Base-by-base conservation (phyloP, 2,113 vertebrate species). In the Dendropsophus ebraccatus region DNA sequence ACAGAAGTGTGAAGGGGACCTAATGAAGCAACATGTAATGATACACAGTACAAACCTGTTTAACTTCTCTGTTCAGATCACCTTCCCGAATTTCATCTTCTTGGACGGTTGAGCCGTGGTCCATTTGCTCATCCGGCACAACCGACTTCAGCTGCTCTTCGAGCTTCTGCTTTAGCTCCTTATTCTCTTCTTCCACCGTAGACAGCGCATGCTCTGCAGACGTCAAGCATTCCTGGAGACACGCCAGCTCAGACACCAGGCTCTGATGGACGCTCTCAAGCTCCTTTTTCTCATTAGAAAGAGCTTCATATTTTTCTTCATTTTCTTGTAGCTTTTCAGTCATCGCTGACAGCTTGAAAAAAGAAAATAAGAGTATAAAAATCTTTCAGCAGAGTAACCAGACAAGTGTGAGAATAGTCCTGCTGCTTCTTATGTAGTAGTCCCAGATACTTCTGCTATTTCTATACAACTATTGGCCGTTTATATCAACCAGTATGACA, bases 101-200 rank as follows among this genome's bases (percentile, higher is more conserved):
- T 84, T 58, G 88, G 50, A 85, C 32, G 5, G 16, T 37, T 47
- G 92, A 87, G 35, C 90, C n/a, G 45, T 87, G 78, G 62, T 90
- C 87, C 28, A 87, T 89, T 0, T 93, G 89, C 19, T 90, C 84
- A 17, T 90, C 86, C 73, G 88, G 92, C 73, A 92, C 91, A 23
- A 87, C 84, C 47, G 65, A 87, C 49, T 74, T 0, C 0, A 91
- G 88, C 75, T 89, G 87, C 32, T 82, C 88, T 37, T 91, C 87
- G 52, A 91, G 90, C 73, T 85, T 83, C 35, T 88, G 58, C 88
- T 28, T n/a, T 35, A 87, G 72, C 47, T 28, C 69, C 0, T 5
- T 5, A 17, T 79, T 88, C n/a, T 35, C 88, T 5, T 2, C 52
- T 49, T 90, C 58, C 45, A 75, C 50, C 65, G 82, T 74, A 74